Conservation (phyloP, 2,888 invertebrate genomes). For the Drosophila quinaria region DNA sequence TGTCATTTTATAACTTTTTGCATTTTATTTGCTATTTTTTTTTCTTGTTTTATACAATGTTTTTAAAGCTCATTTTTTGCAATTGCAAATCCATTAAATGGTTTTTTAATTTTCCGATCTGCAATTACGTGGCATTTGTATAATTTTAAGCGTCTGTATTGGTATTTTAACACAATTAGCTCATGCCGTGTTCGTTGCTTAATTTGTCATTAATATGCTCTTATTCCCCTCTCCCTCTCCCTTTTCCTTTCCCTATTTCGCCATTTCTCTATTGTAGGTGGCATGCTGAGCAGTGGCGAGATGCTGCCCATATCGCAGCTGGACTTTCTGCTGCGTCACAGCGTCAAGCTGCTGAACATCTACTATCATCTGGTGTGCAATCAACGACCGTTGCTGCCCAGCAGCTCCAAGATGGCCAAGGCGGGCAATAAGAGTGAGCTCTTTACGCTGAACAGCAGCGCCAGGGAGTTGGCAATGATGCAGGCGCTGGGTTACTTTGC, state of each 20-base stretch:
- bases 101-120: slow-evolving; percentile 67
- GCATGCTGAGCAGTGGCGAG: slow-evolving; percentile 63
- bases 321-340: slow-evolving; percentile 83
- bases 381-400: slow-evolving; percentile 80
- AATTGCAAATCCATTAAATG: slow-evolving; percentile 66
- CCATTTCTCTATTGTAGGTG: slow-evolving; percentile 51
- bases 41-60: slow-evolving; percentile 3
- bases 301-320: slow-evolving; percentile 45
- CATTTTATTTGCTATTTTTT: background rate
- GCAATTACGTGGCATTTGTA: slow-evolving; percentile 63
- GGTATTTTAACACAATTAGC: slow-evolving; percentile 69
- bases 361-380: slow-evolving; percentile 85
- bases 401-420: slow-evolving; percentile 66
- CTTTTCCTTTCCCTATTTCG: background rate
- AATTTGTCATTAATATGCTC: slow-evolving; percentile 68
- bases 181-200: slow-evolving; percentile 43
- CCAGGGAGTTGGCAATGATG: slow-evolving; percentile 74
- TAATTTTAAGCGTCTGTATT: slow-evolving; percentile 55
- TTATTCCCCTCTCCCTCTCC: background rate
- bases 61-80: slow-evolving; percentile 33
- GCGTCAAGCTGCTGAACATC: slow-evolving; percentile 85
- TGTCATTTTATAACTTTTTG: slow-evolving; percentile 2
- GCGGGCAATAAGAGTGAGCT: slow-evolving; percentile 77
- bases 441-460: slow-evolving; percentile 68
- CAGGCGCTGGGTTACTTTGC: slow-evolving; percentile 88